Conservation (phyloP, 92 coral and sea anemone genomes). For the Epizoanthus scotinus region DNA sequence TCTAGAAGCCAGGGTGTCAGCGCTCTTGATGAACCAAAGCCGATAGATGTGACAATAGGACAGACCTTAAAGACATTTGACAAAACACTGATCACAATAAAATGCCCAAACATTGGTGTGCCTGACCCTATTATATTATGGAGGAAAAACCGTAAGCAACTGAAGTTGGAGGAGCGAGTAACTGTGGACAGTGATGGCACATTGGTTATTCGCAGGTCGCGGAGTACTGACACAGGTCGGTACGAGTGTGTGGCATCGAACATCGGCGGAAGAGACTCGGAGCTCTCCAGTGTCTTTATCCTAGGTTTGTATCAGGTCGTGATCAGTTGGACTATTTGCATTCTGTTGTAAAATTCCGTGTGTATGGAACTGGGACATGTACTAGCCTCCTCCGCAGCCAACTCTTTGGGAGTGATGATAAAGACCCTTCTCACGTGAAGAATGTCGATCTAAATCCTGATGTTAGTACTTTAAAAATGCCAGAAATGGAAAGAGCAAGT, state of each 20-base stretch:
- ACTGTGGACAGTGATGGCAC: neutral
- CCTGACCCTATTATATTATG: slow-evolving; percentile 22
- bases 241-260: slow-evolving; percentile 23
- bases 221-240: slow-evolving; percentile 12
- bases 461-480: too few species aligned
- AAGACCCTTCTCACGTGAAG: too few species aligned
- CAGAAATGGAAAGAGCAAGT: too few species aligned
- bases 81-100: slow-evolving; percentile 2
- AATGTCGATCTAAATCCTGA: too few species aligned
- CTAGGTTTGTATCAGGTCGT: slow-evolving; percentile 14
- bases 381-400: too few species aligned
- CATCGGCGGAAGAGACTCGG: slow-evolving; percentile 29
- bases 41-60: slow-evolving; percentile 23
- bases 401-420: too few species aligned
- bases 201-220: slow-evolving; percentile 8
- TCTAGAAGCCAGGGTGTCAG: neutral
- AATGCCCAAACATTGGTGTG: slow-evolving; percentile 29
- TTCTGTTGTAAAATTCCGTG: too few species aligned
- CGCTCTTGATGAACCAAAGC: neutral
- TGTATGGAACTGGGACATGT: too few species aligned
- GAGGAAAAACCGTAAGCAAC: slow-evolving; percentile 14
- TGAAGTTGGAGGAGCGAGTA: slow-evolving; percentile 15
- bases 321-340: too few species aligned
- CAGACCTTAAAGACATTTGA: slow-evolving; percentile 14
- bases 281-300: neutral